These are phyloP conservation scores for Idaea biselata DNA, from an alignment of 2,888 invertebrate species.

Conservation along the genomic window DNA sequence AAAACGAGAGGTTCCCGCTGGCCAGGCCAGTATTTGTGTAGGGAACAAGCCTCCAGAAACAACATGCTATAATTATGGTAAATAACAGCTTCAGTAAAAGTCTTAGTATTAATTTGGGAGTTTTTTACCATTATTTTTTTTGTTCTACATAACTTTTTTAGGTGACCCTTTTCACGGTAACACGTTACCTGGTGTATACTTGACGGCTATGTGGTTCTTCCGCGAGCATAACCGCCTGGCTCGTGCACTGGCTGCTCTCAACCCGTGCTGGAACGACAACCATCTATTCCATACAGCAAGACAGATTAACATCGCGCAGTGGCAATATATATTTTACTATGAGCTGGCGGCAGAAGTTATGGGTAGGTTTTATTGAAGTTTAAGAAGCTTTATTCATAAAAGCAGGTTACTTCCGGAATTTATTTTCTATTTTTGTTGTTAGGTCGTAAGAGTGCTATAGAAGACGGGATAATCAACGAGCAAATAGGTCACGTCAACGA, in stretches of 20 bases:
- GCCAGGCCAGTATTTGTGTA: slow-evolving; percentile 21
- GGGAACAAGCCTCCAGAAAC: slow-evolving; percentile 41
- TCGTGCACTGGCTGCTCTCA: slow-evolving; percentile 83
- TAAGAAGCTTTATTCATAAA: not conserved
- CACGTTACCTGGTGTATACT: slow-evolving; percentile 30
- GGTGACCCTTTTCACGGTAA: slow-evolving; percentile 32
- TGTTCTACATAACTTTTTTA: slow-evolving; percentile 10
- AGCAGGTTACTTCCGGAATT: not conserved
- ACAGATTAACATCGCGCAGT: slow-evolving; percentile 87
- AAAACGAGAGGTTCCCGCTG: slow-evolving; percentile 35
- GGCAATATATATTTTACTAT: slow-evolving; percentile 90
- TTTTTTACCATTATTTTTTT: not conserved
- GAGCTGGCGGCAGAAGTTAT: slow-evolving; percentile 89
- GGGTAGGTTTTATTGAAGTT: slow-evolving; percentile 73
- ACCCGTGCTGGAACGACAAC: slow-evolving; percentile 93
- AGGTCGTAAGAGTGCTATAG: slow-evolving; percentile 37
- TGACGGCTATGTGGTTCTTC: slow-evolving; percentile 40
- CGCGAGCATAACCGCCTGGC: slow-evolving; percentile 89
- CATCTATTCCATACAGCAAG: slow-evolving; percentile 82
- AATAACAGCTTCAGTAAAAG: not conserved
- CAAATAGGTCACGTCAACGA: slow-evolving; percentile 77
- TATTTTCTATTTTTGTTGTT: not conserved
- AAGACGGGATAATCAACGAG: slow-evolving; percentile 40
- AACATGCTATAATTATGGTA: slow-evolving; percentile 49
- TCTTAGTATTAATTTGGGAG: not conserved